Percentiles rank a stretch among this genome's conserved stretches.
Evolutionary conservation across 2,888 invertebrate genomes (phyloP).

Genomic region (Blastobasis adustella): DNA sequence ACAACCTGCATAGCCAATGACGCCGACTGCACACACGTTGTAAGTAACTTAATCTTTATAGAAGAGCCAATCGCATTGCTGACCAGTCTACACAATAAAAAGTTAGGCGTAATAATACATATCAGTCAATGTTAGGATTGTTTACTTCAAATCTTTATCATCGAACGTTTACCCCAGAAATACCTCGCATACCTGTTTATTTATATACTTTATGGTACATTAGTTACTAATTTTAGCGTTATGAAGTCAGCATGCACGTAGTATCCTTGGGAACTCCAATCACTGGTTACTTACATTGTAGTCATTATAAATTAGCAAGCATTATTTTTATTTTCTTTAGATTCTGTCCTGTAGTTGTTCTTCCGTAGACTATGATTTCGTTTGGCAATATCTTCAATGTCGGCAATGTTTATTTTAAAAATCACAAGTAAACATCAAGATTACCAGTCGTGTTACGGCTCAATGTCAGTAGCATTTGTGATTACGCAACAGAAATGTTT

Average conservation of each 20-base stretch:
- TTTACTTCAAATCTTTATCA: conserved; percentile 25
- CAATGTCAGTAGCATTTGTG: conserved; percentile 33
- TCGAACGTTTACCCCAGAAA: conserved; percentile 41
- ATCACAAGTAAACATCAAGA: conserved; percentile 34
- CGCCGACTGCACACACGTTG: conserved; percentile 92
- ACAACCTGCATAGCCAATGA: conserved; percentile 85
- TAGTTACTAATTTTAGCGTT: conserved; percentile 52
- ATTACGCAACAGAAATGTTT: conserved; percentile 24
- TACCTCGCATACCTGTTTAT: conserved; percentile 43
- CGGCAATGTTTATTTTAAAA: conserved; percentile 37
- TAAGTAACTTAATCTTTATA: conserved; percentile 68
- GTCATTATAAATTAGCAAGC: conserved; percentile 14
- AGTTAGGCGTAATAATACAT: background rate
- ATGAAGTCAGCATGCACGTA: conserved; percentile 62
- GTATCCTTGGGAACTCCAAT: conserved; percentile 40
- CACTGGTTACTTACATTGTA: conserved; percentile 11
- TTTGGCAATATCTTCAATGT: conserved; percentile 37
- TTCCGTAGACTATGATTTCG: conserved; percentile 30
- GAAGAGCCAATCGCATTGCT: too few relatives aligned
- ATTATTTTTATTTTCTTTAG: background rate
- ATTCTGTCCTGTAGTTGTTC: conserved; percentile 17
- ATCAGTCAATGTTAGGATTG: conserved; percentile 10
- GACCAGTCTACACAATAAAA: background rate
- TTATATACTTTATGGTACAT: conserved; percentile 45
- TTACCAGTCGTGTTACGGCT: conserved; percentile 26